Percentiles rank a stretch among this genome's conserved stretches.
Evolutionary conservation across 1,140 invertebrate genomes (phyloP).

Genomic region (Leptopilina boulardi): DNA sequence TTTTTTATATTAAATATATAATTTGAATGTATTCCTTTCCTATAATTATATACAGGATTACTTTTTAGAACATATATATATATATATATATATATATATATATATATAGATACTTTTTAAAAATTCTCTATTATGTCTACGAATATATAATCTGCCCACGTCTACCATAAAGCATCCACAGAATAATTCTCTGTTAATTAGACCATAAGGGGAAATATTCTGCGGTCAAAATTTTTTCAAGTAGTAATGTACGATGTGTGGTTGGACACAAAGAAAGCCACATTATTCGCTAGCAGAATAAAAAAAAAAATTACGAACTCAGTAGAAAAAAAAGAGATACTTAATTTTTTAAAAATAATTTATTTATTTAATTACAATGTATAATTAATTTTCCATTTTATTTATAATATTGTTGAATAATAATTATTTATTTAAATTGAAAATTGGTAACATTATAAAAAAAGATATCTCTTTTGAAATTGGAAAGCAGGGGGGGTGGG

Average conservation of each 20-base stretch:
- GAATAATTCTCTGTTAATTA: neutral
- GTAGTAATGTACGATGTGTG: conserved; percentile 52
- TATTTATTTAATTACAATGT: neutral
- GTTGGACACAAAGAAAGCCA: conserved; percentile 48
- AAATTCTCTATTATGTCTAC: conserved; percentile 8
- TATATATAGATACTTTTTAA: neutral
- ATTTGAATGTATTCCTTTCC: too few relatives aligned
- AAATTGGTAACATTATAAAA: too few relatives aligned
- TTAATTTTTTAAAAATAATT: conserved; percentile 47
- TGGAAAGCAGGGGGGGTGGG: too few relatives aligned
- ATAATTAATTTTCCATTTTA: too few relatives aligned
- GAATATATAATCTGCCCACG: neutral
- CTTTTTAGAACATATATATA: too few relatives aligned
- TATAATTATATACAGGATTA: too few relatives aligned
- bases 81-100: too few relatives aligned
- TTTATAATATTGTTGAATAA: too few relatives aligned
- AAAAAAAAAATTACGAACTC: conserved; percentile 53
- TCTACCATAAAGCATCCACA: neutral
- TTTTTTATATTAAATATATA: too few relatives aligned
- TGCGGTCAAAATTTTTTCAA: conserved; percentile 45
- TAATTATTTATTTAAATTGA: too few relatives aligned
- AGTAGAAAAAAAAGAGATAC: conserved; percentile 47
- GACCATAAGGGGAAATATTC: neutral
- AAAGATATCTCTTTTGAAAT: too few relatives aligned
- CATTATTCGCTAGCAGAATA: conserved; percentile 56